Evolutionary conservation across 1,140 invertebrate genomes (phyloP), one percentile per base, ranked within the genome.

Genomic region (Hycleus cichorii): DNA sequence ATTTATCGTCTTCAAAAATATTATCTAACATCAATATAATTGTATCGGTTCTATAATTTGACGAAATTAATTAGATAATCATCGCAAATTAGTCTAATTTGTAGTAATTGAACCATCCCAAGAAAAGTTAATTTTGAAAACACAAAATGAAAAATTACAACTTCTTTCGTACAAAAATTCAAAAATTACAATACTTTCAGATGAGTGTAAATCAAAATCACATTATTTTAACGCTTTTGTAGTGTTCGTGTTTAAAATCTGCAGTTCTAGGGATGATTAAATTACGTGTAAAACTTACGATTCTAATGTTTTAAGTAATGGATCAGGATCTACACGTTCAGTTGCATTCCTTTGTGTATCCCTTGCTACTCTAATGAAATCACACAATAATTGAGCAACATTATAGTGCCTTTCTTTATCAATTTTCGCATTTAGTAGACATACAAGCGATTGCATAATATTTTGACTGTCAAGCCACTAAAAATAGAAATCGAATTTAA

Each of bases 381-480:
- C 89, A 81, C 84, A 88, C 63, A 93, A 78, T 69, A 91, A 81
- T 75, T 90, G 84, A 65, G 89, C 81, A 71, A 87, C 87, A 79
- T 92, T 92, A 66, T 80, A 80, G 74, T 93, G 90, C 70, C 85
- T 83, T 64, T 84, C 82, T 68, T 83, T 78, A 72, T 89, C 85
- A 66, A 83, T 81, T 57, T 80, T 79, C 60, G 89, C 84, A 70
- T 89, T 85, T 67, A 95, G 80, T 73, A 93, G 78, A 66, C 80
- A 82, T 62, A 95, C 83, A 69, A 95, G 79, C 73, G 83, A 85
- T 75, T 92, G 87, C 62, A 95, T 83, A 67, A 95, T 82, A 71
- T 87, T 80, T 73, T 94, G 83, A 72, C 89, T 88, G 79, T 91
- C 87, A 66, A 97, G 80, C 92, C 92, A 96, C 91, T 97, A 74